phyloP scores from a whole-genome alignment of 2,888 invertebrate species.

The Drosophila suboccidentalis region DNA sequence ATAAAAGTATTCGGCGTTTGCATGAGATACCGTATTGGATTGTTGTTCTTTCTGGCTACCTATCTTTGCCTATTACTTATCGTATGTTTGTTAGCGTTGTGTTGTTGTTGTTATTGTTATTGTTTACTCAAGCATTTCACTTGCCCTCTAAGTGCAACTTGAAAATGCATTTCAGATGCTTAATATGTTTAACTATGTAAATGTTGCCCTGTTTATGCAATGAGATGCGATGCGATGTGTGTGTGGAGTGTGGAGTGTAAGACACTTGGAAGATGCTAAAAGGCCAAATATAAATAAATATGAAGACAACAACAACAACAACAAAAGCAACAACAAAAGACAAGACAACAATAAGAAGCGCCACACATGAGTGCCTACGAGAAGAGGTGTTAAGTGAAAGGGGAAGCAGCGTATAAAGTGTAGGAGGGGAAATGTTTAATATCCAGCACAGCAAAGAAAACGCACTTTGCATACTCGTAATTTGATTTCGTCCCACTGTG shows the following conservation, averaged over 20 bases:
- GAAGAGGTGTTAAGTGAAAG: slow-evolving; percentile 69
- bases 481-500: slow-evolving; percentile 64
- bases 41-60: slow-evolving; percentile 22
- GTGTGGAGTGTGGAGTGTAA: slow-evolving; percentile 48
- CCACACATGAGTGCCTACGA: slow-evolving; percentile 70
- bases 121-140: slow-evolving; percentile 79
- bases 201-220: slow-evolving; percentile 70
- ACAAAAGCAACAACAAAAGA: slow-evolving; percentile 18
- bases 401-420: not conserved
- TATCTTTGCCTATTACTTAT: slow-evolving; percentile 41
- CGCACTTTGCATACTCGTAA: slow-evolving; percentile 47
- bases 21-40: not conserved
- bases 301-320: slow-evolving; percentile 49
- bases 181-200: slow-evolving; percentile 80
- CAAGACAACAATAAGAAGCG: slow-evolving; percentile 45
- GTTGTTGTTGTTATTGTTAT: slow-evolving; percentile 49
- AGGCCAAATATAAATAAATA: slow-evolving; percentile 80
- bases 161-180: slow-evolving; percentile 59
- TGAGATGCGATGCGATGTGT: slow-evolving; percentile 21
- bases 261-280: slow-evolving; percentile 77
- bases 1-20: not conserved
- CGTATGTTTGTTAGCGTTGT: slow-evolving; percentile 36
- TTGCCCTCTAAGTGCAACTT: slow-evolving; percentile 52
- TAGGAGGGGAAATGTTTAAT: slow-evolving; percentile 54
- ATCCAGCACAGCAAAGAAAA: slow-evolving; percentile 35